A percentile compares a stretch with the other conserved stretches of the same genome.
phyloP scores from a whole-genome alignment of 2,888 invertebrate genomes.

The Bhutanitis thaidina region DNA sequence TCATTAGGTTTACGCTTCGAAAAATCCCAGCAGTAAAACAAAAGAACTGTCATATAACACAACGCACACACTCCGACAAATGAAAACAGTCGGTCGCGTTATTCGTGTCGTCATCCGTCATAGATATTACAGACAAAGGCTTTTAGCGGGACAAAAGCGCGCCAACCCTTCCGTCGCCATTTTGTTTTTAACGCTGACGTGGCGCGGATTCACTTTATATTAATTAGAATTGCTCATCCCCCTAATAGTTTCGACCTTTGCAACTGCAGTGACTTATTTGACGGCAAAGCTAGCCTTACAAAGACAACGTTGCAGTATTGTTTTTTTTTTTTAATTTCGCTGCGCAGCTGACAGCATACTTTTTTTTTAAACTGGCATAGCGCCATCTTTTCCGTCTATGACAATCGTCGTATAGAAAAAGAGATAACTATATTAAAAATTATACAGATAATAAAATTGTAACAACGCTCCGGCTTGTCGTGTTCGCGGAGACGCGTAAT shows the following conservation, averaged over 20 bases:
- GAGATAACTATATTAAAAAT: constrained; percentile 7
- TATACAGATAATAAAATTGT: too few species aligned
- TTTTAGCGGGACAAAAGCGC: constrained; percentile 36
- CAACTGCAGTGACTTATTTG: constrained; percentile 15
- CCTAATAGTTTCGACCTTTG: constrained; percentile 18
- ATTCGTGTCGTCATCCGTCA: constrained; percentile 40
- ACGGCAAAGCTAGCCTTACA: constrained; percentile 2
- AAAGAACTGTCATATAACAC: constrained; percentile 20
- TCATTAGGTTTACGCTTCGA: constrained; percentile 16
- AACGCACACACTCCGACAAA: constrained; percentile 34
- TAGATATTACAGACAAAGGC: constrained; percentile 38
- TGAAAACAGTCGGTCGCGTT: constrained; percentile 34
- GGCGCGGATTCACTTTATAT: constrained; percentile 16
- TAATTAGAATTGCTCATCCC: constrained; percentile 20
- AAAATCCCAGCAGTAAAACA: constrained; percentile 8
- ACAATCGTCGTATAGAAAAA: background rate
- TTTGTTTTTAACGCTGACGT: constrained; percentile 18
- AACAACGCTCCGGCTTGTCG: too few species aligned
- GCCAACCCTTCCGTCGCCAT: constrained; percentile 26
- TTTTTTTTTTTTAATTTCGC: constrained; percentile 1
- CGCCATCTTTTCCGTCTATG: constrained; percentile 9
- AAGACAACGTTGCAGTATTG: background rate
- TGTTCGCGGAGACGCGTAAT: too few species aligned
- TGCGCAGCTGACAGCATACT: background rate
- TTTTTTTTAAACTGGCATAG: constrained; percentile 5